Evolutionary conservation across 1,140 invertebrate species (phyloP).

Genomic region (Drosophila novamexicana): DNA sequence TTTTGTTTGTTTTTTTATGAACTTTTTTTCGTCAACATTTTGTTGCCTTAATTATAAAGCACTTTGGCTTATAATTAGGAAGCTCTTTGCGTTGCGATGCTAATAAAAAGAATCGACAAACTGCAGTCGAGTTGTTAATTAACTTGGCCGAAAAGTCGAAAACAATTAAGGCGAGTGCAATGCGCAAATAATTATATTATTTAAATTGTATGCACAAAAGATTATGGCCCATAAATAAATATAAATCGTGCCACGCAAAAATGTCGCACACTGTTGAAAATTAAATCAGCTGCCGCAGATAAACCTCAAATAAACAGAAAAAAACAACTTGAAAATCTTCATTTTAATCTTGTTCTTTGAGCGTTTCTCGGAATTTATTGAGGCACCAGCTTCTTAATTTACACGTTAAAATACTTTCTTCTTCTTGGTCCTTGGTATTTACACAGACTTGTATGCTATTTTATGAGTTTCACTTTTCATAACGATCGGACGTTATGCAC

Average conservation of each 20-base stretch:
- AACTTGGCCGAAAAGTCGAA: conserved; percentile 50
- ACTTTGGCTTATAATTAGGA: conserved; percentile 67
- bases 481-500: too few species aligned
- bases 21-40: background rate
- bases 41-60: conserved; percentile 62
- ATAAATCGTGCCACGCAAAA: conserved; percentile 32
- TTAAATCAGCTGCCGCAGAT: conserved; percentile 41
- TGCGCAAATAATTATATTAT: conserved; percentile 43
- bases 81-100: conserved; percentile 53
- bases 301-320: background rate
- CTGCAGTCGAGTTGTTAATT: conserved; percentile 62
- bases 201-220: conserved; percentile 54
- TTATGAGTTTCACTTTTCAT: too few species aligned
- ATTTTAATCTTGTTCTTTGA: background rate
- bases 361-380: too few species aligned
- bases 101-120: conserved; percentile 62
- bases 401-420: too few species aligned
- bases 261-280: conserved; percentile 56
- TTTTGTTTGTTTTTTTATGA: conserved; percentile 4
- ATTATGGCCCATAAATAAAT: conserved; percentile 48
- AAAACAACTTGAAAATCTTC: conserved; percentile 16
- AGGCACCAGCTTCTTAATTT: too few species aligned
- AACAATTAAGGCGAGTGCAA: conserved; percentile 38
- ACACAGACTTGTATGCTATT: too few species aligned
- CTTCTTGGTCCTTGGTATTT: too few species aligned